Evolutionary conservation across 2,797 vertebrate species (phyloP), one percentile per base, ranked within the genome.

Genomic region (Tenualosa ilisha): DNA sequence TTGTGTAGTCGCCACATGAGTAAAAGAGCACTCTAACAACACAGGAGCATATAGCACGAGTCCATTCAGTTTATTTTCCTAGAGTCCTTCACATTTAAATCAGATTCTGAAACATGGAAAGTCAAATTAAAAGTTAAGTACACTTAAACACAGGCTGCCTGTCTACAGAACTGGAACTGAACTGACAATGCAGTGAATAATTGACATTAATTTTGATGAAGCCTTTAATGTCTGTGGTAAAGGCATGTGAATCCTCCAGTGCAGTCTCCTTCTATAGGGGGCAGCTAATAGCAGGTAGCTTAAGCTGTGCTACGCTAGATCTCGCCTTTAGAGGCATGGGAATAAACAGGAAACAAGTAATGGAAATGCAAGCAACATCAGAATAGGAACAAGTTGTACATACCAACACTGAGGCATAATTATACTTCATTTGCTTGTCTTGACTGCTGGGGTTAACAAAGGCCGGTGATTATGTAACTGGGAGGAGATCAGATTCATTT

Each of bases 341-440:
- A 7, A 51, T 51, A 51, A 12, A 51, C 50, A 9, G 50, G 1
- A 9, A 51, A 12, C 50, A 51, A 51, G 11, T 51, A 51, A 51
- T 51, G 50, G 2, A 68, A 26, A 24, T 43, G 68, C 68, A 9
- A 40, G 68, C 40, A 20, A 17, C 37, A 20, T 46, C 40, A 79
- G 72, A 79, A n/a, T 0, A 46, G 72, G 37, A 79, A 79, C 72
- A 79, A 46, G 72, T 46, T 79, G 72, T 79, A 79, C 72, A 22
- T 40, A 40, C 40, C 72, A 46, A 46, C 20, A 43, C 72, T 43
- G 37, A 22, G 26, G 50, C 50, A 8, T 63, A 56, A 82, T 88
- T 84, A 85, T 82, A 65, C 22, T 54, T 81, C 85, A 49, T 82
- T 54, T 68, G 3, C n/a, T 37, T 31, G 56, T 63, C 49, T 51